phyloP scores from a whole-genome alignment of 2,113 vertebrate genomes.

The Oriolus oriolus region DNA sequence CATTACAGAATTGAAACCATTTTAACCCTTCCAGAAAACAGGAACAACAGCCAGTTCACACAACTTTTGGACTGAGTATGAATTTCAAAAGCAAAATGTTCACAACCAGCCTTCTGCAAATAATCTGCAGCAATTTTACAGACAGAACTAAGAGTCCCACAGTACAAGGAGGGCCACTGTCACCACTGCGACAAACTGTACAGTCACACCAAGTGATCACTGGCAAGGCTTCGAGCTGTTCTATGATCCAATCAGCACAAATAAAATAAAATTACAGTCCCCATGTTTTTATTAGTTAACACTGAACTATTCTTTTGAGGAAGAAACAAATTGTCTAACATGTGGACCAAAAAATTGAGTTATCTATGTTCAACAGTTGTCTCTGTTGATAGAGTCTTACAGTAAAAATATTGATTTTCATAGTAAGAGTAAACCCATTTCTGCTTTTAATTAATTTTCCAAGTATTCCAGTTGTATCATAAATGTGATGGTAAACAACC shows the following conservation, averaged over 20 bases:
- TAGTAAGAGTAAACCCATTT: neutral
- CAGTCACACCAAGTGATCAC: neutral
- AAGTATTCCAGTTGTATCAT: neutral
- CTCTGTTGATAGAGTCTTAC: neutral
- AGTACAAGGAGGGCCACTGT: neutral
- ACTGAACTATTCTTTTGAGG: neutral
- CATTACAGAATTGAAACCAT: neutral
- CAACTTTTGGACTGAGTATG: fast-evolving
- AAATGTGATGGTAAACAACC: neutral
- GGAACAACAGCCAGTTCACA: neutral
- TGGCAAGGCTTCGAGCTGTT: neutral
- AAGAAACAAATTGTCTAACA: neutral
- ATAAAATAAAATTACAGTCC: neutral
- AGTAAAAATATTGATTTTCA: neutral
- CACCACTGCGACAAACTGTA: neutral
- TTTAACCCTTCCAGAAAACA: neutral
- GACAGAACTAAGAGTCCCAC: neutral
- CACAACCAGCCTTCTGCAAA: neutral
- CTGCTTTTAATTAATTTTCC: neutral
- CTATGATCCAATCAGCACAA: fast-evolving
- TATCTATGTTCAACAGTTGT: neutral
- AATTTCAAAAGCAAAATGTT: neutral
- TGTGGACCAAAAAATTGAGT: neutral
- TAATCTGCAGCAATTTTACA: neutral
- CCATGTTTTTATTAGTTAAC: neutral